Base-by-base conservation (phyloP, 2,888 invertebrate genomes). In the Drosophila ezoana region DNA sequence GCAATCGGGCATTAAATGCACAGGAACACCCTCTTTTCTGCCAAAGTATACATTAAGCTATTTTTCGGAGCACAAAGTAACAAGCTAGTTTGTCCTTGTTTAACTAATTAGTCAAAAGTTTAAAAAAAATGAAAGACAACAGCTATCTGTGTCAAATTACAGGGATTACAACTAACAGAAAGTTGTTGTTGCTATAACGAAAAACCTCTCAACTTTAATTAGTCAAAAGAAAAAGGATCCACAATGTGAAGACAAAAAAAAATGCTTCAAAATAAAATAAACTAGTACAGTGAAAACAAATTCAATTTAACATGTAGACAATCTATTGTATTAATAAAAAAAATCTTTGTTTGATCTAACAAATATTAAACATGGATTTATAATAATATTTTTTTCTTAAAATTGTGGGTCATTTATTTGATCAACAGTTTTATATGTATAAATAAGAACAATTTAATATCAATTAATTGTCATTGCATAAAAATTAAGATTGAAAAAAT, bases 101-200 rank as follows among this genome's bases (percentile, higher is more conserved):
- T 66, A 75, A 79, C 84, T 75, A 84, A 81, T 62, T 44, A 64
- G 61, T 44, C 60, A 37, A 62, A 51, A 28, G 57, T 16, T 57
- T 62, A 58, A 64, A 57, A 75, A 66, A 54, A 75, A 63, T 48
- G 59, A 53, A 61, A 65, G 18, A 45, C 41, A 41, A 38, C 18
- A 48, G 60, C 11, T 47, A 51, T 69, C 44, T 61, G 40, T 33
- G 41, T 13, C 53, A 58, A 59, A 45, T 71, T 49, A 43, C 37
- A 48, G 49, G 52, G 61, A 59, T 71, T 41, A 51, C 32, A 68
- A 70, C 82, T 73, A 70, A 28, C 28, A 28, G 57, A 62, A 64
- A 61, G 49, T 63, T 73, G 16, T 44, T 60, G 35, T 61, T 59
- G 47, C 40, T 20, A 28, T 58, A 71, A 52, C 45, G 38, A 49